A percentile compares a stretch with the other conserved stretches of the same genome.
Evolutionary conservation across 2,113 vertebrate species (phyloP).

Genomic region (Campylorhamphus procurvoides): DNA sequence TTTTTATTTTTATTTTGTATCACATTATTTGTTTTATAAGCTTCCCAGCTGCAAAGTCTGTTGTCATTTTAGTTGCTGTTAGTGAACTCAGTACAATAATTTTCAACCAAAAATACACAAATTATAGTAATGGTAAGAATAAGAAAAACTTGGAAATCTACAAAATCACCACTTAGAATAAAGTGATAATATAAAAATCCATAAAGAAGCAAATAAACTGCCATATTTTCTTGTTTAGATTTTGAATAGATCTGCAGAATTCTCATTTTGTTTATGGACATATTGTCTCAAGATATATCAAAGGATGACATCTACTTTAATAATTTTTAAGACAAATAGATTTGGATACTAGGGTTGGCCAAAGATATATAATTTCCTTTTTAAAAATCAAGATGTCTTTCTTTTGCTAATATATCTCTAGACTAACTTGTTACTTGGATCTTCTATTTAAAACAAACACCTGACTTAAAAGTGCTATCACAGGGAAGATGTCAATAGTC

Average conservation of each 20-base stretch:
- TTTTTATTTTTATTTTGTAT: not conserved
- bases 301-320: not conserved
- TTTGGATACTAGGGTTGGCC: not conserved
- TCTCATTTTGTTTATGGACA: not conserved
- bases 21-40: not conserved
- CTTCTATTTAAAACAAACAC: not conserved
- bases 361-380: not conserved
- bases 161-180: not conserved
- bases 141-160: not conserved
- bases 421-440: not conserved
- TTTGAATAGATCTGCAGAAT: not conserved
- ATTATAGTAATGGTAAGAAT: not conserved
- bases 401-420: not conserved
- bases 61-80: not conserved
- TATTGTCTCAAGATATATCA: not conserved
- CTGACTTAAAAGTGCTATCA: not conserved
- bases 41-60: not conserved
- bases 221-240: not conserved
- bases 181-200: not conserved
- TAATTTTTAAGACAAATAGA: not conserved
- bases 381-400: not conserved
- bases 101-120: not conserved
- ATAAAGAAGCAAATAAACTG: not conserved
- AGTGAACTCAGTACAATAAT: not conserved
- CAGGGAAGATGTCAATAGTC: rapidly evolving